phyloP scores from a whole-genome alignment of 2,113 vertebrate species.

The Ammodramus savannarum region DNA sequence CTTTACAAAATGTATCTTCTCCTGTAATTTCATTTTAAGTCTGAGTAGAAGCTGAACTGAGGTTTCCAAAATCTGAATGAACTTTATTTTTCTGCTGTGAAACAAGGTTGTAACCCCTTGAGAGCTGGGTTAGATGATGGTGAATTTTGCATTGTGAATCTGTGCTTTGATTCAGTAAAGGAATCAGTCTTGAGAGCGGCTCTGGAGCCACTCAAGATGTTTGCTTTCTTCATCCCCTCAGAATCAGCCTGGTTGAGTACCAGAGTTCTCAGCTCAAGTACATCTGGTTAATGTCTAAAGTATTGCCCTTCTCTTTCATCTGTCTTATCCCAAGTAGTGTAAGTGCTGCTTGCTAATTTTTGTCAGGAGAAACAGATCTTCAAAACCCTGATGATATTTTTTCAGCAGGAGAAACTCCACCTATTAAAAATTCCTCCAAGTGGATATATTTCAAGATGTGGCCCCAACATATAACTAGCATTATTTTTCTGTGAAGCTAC shows the following conservation, averaged over 20 bases:
- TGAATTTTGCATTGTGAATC: background rate
- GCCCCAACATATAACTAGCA: accelerated
- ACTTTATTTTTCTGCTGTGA: background rate
- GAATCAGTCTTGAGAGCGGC: background rate
- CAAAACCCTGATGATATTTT: background rate
- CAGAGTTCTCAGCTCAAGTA: background rate
- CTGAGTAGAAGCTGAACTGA: background rate
- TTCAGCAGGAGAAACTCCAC: background rate
- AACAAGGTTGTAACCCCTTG: background rate
- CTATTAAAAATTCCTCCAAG: background rate
- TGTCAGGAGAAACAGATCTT: background rate
- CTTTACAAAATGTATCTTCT: background rate
- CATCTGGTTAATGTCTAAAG: background rate
- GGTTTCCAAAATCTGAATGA: background rate
- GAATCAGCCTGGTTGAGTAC: background rate
- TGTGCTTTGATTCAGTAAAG: background rate
- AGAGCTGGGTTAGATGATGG: background rate
- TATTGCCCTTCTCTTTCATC: background rate
- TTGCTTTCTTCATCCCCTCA: background rate
- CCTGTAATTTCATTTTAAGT: background rate
- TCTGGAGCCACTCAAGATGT: background rate
- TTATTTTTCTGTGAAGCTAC: background rate
- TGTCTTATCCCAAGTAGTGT: background rate
- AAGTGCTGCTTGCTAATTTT: background rate
- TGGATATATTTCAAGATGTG: background rate